Percentiles rank a stretch among this genome's conserved stretches.
phyloP scores from a whole-genome alignment of 1,140 invertebrate species.

The Notospermus geniculatus region DNA sequence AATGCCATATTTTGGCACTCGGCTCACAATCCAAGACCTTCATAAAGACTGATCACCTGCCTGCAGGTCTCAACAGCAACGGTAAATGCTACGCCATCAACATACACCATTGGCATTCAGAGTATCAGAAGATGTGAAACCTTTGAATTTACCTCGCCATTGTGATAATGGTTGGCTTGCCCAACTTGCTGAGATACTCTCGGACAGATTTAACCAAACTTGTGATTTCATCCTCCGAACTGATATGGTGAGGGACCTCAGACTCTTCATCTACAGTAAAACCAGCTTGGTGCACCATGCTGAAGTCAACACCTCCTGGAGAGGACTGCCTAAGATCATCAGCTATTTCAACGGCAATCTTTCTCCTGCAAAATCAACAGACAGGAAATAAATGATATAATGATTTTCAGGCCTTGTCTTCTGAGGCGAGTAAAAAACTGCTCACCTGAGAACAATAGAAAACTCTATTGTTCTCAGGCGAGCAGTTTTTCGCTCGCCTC shows the following conservation, averaged over 20 bases:
- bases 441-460: too few relatives aligned
- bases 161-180: neutral
- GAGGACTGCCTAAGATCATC: slow-evolving; percentile 12
- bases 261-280: slow-evolving; percentile 75
- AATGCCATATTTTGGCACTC: too few relatives aligned
- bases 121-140: neutral
- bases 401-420: too few relatives aligned
- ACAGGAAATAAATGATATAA: neutral
- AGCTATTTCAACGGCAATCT: slow-evolving; percentile 22
- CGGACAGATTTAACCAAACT: neutral
- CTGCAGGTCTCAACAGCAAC: too few relatives aligned
- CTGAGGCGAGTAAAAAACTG: too few relatives aligned
- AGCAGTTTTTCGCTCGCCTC: slow-evolving; percentile 11
- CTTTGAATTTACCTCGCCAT: slow-evolving; percentile 60
- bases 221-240: neutral
- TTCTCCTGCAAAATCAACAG: slow-evolving; percentile 17
- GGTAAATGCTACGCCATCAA: too few relatives aligned
- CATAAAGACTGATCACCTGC: too few relatives aligned
- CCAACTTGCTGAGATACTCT: neutral
- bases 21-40: too few relatives aligned
- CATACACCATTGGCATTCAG: too few relatives aligned
- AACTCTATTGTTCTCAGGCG: too few relatives aligned
- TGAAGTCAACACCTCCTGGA: slow-evolving; percentile 68
- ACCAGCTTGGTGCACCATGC: slow-evolving; percentile 70
- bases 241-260: neutral